These are phyloP conservation scores for Cossypha heuglini DNA, from an alignment of 2,797 vertebrate genomes.

Conservation along the genomic window DNA sequence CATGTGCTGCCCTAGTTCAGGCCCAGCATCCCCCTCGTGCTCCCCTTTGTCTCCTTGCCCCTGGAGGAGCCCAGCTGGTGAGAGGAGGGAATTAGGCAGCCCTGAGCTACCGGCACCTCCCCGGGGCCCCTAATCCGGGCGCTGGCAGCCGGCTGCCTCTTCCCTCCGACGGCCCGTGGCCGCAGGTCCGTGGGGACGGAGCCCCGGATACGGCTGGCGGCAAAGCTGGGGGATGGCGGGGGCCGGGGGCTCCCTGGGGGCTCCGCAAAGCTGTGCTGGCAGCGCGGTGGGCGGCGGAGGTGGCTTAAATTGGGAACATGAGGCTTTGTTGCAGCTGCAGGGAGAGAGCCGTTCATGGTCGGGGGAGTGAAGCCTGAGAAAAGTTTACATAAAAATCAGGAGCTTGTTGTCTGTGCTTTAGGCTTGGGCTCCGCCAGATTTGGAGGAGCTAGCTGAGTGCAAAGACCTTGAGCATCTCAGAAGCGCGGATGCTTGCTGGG, in stretches of 20 bases:
- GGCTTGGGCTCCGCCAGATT: neutral
- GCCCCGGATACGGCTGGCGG: conserved; percentile 4
- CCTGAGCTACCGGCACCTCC: conserved; percentile 63
- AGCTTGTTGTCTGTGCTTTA: neutral
- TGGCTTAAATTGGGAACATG: neutral
- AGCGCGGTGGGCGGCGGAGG: neutral
- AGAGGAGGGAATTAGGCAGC: conserved; percentile 71
- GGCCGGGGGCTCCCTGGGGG: conserved; percentile 2
- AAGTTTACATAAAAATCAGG: neutral
- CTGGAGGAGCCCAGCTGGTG: conserved; percentile 73
- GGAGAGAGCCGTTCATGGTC: neutral
- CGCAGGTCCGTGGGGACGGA: conserved; percentile 24
- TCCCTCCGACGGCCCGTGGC: conserved; percentile 7
- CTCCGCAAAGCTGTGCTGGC: neutral
- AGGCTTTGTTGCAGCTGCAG: conserved; percentile 21
- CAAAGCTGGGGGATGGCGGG: neutral
- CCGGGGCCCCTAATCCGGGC: conserved; percentile 64
- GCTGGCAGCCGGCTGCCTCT: conserved; percentile 65
- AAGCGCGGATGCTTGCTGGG: neutral
- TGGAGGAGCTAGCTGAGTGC: neutral
- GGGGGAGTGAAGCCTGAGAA: neutral
- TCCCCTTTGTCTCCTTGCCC: conserved; percentile 70
- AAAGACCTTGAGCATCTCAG: neutral
- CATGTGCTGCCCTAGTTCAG: conserved; percentile 61
- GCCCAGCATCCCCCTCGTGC: conserved; percentile 47